These are phyloP conservation scores for Euthynnus affinis DNA, from an alignment of 2,797 vertebrate species.

Conservation along the genomic window DNA sequence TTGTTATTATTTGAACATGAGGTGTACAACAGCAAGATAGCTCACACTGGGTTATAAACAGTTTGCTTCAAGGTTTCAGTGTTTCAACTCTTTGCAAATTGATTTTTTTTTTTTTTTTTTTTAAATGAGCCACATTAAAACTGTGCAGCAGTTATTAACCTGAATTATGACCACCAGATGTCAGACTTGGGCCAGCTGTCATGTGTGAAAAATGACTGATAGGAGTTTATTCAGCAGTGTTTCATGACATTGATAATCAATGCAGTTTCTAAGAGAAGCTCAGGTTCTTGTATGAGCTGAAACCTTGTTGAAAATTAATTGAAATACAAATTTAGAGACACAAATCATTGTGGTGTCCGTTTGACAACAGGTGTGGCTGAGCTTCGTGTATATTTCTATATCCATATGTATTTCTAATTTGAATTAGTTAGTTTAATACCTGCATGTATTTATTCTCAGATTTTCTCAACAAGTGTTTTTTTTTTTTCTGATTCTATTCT, in stretches of 20 bases:
- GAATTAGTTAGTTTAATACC: not conserved
- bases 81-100: too few species aligned
- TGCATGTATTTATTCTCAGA: not conserved
- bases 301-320: not conserved
- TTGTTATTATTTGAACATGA: not conserved
- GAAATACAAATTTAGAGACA: not conserved
- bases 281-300: not conserved
- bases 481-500: constrained; percentile 1
- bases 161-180: constrained; percentile 24
- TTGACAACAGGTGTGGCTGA: not conserved
- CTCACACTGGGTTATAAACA: too few species aligned
- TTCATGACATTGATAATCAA: not conserved
- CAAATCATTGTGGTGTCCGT: not conserved
- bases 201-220: not conserved
- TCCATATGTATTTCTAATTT: not conserved
- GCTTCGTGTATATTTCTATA: not conserved
- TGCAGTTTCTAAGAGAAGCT: not conserved
- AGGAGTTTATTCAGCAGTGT: not conserved
- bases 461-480: not conserved
- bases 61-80: too few species aligned
- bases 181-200: constrained; percentile 14
- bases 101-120: too few species aligned
- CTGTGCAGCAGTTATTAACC: not conserved
- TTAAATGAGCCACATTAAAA: too few species aligned
- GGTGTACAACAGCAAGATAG: not conserved